These are phyloP conservation scores for Pleuronectes platessa DNA, from an alignment of 2,113 vertebrate genomes.

Conservation along the genomic window DNA sequence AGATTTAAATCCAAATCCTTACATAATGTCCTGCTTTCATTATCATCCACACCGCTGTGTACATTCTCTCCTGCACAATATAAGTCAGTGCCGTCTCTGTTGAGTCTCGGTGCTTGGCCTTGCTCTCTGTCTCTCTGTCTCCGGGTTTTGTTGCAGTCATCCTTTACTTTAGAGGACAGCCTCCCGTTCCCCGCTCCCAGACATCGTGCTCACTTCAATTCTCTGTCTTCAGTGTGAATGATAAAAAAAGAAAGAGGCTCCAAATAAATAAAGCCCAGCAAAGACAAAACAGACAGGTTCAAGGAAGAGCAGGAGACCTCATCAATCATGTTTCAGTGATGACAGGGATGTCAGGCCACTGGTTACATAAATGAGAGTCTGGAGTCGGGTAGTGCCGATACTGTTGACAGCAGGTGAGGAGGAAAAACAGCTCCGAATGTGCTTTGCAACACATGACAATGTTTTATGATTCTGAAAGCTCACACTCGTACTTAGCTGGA, in stretches of 20 bases:
- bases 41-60: conserved; percentile 19
- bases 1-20: conserved; percentile 23
- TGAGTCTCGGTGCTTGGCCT: conserved; percentile 36
- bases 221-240: conserved; percentile 26
- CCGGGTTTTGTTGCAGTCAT: conserved; percentile 48
- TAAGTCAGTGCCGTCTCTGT: conserved; percentile 50
- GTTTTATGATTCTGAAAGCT: neutral
- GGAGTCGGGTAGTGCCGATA: neutral
- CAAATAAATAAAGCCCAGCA: conserved; percentile 29
- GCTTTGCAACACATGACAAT: neutral
- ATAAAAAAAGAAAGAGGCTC: conserved; percentile 6
- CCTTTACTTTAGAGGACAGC: conserved; percentile 45
- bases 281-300: conserved; percentile 18
- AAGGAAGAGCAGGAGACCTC: conserved; percentile 24
- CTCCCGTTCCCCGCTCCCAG: conserved; percentile 35
- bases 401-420: neutral
- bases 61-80: conserved; percentile 55
- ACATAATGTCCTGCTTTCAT: conserved; percentile 53
- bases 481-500: neutral
- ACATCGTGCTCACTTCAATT: conserved; percentile 37
- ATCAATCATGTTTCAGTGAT: conserved; percentile 37
- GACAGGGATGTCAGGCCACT: conserved; percentile 18
- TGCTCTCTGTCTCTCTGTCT: conserved; percentile 44
- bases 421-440: neutral
- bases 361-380: conserved; percentile 11